phyloP scores from a whole-genome alignment of 1,140 invertebrate species.

The Drosophila auraria region DNA sequence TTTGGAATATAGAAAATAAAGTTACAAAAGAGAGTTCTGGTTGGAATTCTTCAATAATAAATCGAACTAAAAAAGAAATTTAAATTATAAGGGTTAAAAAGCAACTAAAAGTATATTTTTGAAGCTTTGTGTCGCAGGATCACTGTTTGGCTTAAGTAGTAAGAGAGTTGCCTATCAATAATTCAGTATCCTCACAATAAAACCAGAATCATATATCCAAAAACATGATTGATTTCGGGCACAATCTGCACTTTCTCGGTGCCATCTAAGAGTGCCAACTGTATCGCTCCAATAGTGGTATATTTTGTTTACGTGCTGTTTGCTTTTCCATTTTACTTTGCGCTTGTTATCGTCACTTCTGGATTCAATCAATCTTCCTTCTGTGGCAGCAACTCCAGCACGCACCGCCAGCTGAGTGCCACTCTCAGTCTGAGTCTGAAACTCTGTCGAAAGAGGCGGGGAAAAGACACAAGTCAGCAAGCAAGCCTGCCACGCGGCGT shows the following conservation, averaged over 20 bases:
- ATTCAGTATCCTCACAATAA: neutral
- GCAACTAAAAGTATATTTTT: no score
- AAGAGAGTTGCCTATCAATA: neutral
- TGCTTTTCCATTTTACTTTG: conserved; percentile 75
- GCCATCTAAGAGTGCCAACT: neutral
- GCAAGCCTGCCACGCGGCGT: conserved; percentile 34
- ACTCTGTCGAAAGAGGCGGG: neutral
- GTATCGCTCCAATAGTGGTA: conserved; percentile 59
- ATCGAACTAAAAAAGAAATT: neutral
- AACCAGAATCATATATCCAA: neutral
- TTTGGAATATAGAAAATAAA: no score
- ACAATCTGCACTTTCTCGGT: neutral
- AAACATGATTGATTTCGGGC: neutral
- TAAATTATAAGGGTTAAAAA: no score
- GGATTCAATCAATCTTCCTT: conserved; percentile 80
- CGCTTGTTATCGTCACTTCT: conserved; percentile 81
- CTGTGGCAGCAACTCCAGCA: conserved; percentile 58
- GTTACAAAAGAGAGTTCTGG: neutral
- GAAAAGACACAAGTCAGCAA: neutral
- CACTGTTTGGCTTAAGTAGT: no score
- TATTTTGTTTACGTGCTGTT: conserved; percentile 68
- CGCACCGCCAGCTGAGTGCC: conserved; percentile 58
- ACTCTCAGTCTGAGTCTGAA: conserved; percentile 38
- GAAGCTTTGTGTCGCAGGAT: neutral
- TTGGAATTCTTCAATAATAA: no score